Percentiles rank a stretch among this genome's conserved stretches.
These are phyloP conservation scores for Himalopsyche phryganea DNA, from an alignment of 1,140 invertebrate species.

Conservation along the genomic window DNA sequence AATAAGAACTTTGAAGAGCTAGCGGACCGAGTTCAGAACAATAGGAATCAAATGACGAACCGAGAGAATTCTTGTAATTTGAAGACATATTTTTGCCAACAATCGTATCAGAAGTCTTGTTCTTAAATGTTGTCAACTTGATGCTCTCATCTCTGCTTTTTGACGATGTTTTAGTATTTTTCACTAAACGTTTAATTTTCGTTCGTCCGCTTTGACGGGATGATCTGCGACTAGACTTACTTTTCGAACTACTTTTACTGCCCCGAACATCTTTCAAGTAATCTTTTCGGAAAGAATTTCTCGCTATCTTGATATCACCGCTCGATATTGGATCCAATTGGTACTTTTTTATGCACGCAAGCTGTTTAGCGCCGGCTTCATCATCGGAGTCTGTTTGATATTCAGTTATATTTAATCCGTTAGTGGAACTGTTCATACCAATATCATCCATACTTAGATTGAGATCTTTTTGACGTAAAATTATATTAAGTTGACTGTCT, in stretches of 20 bases:
- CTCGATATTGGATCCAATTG: slow-evolving; percentile 15
- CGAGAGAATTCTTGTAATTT: slow-evolving; percentile 28
- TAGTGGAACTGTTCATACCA: slow-evolving; percentile 12
- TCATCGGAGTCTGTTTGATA: slow-evolving; percentile 30
- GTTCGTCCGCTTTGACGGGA: slow-evolving; percentile 36
- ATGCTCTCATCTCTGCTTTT: slow-evolving; percentile 22
- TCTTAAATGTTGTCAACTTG: slow-evolving; percentile 32
- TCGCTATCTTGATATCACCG: slow-evolving; percentile 15
- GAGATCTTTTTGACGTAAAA: slow-evolving; percentile 45
- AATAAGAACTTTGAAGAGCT: slow-evolving; percentile 46
- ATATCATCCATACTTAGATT: slow-evolving; percentile 37
- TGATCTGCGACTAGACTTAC: slow-evolving; percentile 35
- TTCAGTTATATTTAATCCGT: slow-evolving; percentile 16
- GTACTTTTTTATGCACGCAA: slow-evolving; percentile 14
- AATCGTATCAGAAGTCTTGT: slow-evolving; percentile 24
- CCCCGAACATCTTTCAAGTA: slow-evolving; percentile 14
- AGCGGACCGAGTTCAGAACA: slow-evolving; percentile 42
- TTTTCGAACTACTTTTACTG: slow-evolving; percentile 35
- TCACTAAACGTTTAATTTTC: slow-evolving; percentile 24
- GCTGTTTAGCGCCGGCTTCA: slow-evolving; percentile 13
- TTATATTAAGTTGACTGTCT: slow-evolving; percentile 55
- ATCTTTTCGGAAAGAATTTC: slow-evolving; percentile 25
- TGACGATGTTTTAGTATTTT: slow-evolving; percentile 12
- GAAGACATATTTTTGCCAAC: slow-evolving; percentile 15
- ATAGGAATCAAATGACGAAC: slow-evolving; percentile 37